Evolutionary conservation across 2,113 vertebrate genomes (phyloP).

Genomic region (Collichthys lucidus): DNA sequence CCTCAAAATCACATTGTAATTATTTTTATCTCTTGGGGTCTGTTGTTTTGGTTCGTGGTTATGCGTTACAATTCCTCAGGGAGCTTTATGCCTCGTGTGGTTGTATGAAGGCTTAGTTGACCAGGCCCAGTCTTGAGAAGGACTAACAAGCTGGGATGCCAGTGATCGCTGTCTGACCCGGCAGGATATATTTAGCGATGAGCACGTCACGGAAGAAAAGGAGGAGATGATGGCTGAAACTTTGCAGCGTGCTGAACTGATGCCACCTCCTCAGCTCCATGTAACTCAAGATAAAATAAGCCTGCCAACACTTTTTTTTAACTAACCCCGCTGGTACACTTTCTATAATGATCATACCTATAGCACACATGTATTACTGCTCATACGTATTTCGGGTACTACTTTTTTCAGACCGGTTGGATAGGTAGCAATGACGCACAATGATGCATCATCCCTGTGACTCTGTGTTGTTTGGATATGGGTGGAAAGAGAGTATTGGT

Average conservation of each 20-base stretch:
- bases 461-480: background rate
- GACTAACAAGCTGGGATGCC: conserved; percentile 68
- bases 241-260: conserved; percentile 3
- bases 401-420: background rate
- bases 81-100: conserved; percentile 15
- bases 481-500: background rate
- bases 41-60: conserved; percentile 41
- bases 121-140: conserved; percentile 36
- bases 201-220: conserved; percentile 17
- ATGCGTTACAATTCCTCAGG: background rate
- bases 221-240: conserved; percentile 13
- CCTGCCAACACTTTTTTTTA: background rate
- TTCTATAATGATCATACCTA: too few relatives aligned
- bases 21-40: conserved; percentile 10
- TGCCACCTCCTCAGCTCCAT: conserved; percentile 17
- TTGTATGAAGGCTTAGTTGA: conserved; percentile 30
- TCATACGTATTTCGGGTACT: background rate
- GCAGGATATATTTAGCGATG: conserved; percentile 68
- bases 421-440: background rate
- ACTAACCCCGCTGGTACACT: background rate
- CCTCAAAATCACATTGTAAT: background rate
- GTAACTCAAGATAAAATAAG: conserved; percentile 5
- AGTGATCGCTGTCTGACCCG: conserved; percentile 50
- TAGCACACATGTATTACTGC: background rate
- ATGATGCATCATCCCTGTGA: conserved; percentile 2